A percentile compares a stretch with the other conserved stretches of the same genome.
phyloP scores from a whole-genome alignment of 2,113 vertebrate genomes.

The Malurus melanocephalus region DNA sequence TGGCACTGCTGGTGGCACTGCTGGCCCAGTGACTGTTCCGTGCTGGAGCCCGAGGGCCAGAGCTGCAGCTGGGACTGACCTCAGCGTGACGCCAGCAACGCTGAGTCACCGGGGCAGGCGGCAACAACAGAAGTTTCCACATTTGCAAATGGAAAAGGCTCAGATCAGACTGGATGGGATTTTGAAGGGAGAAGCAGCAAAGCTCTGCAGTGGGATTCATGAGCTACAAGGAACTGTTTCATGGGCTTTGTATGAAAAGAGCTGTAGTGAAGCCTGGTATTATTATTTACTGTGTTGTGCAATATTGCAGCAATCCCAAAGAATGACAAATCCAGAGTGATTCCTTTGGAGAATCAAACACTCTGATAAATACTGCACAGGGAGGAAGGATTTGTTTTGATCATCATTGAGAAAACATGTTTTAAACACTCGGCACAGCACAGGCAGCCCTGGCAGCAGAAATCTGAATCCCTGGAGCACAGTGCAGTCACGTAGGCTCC shows the following conservation, averaged over 20 bases:
- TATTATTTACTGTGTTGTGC: not conserved
- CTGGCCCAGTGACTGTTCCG: not conserved
- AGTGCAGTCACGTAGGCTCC: not conserved
- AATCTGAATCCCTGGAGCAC: not conserved
- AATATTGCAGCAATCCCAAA: not conserved
- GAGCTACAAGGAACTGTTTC: not conserved
- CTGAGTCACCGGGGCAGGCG: constrained; percentile 18
- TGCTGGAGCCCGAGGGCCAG: not conserved
- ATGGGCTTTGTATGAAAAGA: not conserved
- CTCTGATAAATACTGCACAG: not conserved
- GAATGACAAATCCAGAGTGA: not conserved
- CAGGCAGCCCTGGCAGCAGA: not conserved
- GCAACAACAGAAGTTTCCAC: not conserved
- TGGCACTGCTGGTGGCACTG: not conserved
- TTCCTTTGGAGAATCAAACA: not conserved
- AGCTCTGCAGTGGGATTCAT: not conserved
- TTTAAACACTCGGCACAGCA: not conserved
- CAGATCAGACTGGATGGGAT: not conserved
- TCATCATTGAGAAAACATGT: not conserved
- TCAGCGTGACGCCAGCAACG: constrained; percentile 25
- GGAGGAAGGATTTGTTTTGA: not conserved
- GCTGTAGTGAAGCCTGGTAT: not conserved
- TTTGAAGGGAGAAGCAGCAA: not conserved
- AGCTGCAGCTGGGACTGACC: not conserved
- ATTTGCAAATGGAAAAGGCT: not conserved